Evolutionary conservation across 2,113 vertebrate species (phyloP), one percentile per base, ranked within the genome.

Genomic region (Empidonax alnorum): DNA sequence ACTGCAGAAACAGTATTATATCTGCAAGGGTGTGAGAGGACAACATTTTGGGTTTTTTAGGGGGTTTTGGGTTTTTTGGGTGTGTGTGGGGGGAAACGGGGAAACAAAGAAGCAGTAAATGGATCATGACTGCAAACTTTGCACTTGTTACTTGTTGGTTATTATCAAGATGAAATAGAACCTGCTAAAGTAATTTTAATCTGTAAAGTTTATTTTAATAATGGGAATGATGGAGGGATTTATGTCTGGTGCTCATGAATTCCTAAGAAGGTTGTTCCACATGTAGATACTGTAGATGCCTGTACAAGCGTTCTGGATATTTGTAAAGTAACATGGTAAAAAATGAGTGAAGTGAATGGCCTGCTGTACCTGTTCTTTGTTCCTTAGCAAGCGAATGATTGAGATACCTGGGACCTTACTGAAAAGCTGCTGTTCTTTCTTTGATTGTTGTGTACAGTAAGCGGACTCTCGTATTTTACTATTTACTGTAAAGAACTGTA

Each of bases 401-500:
- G 96, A 98, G 95, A 98, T 98, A 97, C 96, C 94, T 98, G 98
- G 98, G 98, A 98, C 97, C 98, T 98, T 98, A 98, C 97, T 98
- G 96, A 98, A 98, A 98, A 98, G 98, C 99, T 99, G 99, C 99
- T 99, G 99, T 98, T 99, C 97, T 97, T 98, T 89, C 97, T 92
- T 95, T 97, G 98, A 98, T 98, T 98, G 93, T 96, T 99, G 98
- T 99, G 98, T 98, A 99, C 99, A 99, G 96, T 98, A 97, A 98
- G 98, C 96, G 97, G 98, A 98, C 98, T 98, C 95, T 99, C 97
- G 95, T 98, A 98, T 99, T 99, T 98, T 97, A 96, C 98, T 98
- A 98, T 98, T 98, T 98, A 98, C 98, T 99, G 99, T 99, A 99
- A 98, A 99, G 98, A 98, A 98, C 97, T 99, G 99, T 99, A 99